A percentile compares a stretch with the other conserved stretches of the same genome.
Evolutionary conservation across 2,113 vertebrate genomes (phyloP).

Genomic region (Orycteropus afer): DNA sequence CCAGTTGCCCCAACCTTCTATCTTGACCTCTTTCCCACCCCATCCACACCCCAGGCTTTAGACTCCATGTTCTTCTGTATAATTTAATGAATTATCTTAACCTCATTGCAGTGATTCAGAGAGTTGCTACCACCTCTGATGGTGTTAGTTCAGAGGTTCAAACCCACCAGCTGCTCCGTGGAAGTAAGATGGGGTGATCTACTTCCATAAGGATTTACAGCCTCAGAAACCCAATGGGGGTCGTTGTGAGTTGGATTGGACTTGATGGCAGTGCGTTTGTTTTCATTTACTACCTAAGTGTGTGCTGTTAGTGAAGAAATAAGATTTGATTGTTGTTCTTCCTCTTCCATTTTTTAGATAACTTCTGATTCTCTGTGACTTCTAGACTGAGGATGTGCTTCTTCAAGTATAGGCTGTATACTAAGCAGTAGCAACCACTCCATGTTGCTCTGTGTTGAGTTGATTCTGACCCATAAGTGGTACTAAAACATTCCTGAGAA

Average conservation of each 20-base stretch:
- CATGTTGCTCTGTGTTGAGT: neutral
- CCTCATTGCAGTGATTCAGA: neutral
- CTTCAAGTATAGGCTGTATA: too few relatives aligned
- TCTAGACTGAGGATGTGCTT: neutral
- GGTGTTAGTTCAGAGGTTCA: too few relatives aligned
- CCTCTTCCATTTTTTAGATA: neutral
- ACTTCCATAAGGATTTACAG: too few relatives aligned
- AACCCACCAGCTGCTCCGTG: too few relatives aligned
- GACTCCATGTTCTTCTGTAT: neutral
- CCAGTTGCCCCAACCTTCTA: neutral
- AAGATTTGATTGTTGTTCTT: neutral
- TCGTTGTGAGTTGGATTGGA: too few relatives aligned
- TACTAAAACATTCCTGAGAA: neutral
- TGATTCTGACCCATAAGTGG: neutral
- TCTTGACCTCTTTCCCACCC: neutral
- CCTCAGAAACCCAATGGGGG: too few relatives aligned
- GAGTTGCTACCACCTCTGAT: too few relatives aligned
- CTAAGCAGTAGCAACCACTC: neutral
- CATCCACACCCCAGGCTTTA: neutral
- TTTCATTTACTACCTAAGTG: too few relatives aligned
- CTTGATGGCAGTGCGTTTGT: too few relatives aligned
- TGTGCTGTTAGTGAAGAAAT: neutral
- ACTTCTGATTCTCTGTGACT: neutral
- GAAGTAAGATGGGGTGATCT: too few relatives aligned
- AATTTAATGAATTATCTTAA: neutral